These are phyloP conservation scores for Colletes latitarsis DNA, from an alignment of 1,140 invertebrate genomes.

Conservation along the genomic window DNA sequence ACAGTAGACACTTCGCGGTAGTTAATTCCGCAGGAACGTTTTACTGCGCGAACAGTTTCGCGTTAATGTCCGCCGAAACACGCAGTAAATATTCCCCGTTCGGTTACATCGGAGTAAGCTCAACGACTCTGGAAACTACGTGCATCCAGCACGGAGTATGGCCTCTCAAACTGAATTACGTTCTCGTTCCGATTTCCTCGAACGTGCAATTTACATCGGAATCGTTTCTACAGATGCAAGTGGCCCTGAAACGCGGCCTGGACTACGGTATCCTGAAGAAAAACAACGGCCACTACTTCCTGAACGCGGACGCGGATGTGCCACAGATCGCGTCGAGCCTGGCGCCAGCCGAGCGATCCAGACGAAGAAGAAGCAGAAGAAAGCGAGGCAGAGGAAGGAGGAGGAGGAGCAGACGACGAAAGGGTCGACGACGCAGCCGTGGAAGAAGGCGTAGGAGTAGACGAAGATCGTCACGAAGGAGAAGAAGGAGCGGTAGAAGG, in stretches of 20 bases:
- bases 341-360: constrained; percentile 17
- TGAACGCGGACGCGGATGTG: constrained; percentile 64
- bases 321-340: constrained; percentile 12
- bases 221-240: constrained; percentile 62
- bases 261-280: constrained; percentile 74
- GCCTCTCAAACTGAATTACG: too few species aligned
- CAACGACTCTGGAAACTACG: too few species aligned
- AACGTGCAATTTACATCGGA: too few species aligned
- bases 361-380: constrained; percentile 36
- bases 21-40: too few species aligned
- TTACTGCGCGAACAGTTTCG: too few species aligned
- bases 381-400: neutral
- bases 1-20: too few species aligned
- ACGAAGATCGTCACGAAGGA: neutral
- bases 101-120: neutral
- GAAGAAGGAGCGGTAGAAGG: neutral
- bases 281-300: constrained; percentile 65
- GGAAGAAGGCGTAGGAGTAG: constrained; percentile 5
- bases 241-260: constrained; percentile 74
- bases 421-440: neutral
- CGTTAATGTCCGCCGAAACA: neutral
- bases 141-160: too few species aligned
- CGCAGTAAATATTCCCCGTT: too few species aligned
- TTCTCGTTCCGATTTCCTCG: too few species aligned
- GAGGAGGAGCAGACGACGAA: neutral